Percentiles rank a stretch among this genome's conserved stretches.
These are phyloP conservation scores for Chromoteleia sp. DNA, from an alignment of 2,888 invertebrate genomes.

Conservation along the genomic window DNA sequence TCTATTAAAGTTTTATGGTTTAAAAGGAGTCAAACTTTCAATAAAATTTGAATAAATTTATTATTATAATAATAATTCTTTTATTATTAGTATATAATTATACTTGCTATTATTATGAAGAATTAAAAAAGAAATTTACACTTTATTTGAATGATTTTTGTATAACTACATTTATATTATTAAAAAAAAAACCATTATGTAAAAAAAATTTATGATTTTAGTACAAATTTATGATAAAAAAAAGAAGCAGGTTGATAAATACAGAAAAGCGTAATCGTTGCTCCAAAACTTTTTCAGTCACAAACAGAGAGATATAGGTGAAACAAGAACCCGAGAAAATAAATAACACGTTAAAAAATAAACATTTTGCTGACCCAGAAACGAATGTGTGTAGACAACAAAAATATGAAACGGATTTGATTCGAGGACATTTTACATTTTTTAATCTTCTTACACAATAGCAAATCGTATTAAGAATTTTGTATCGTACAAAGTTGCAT, in stretches of 20 bases:
- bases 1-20: too few relatives aligned
- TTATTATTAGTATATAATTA: too few relatives aligned
- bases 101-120: too few relatives aligned
- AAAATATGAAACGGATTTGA: background rate
- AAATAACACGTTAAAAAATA: slow-evolving; percentile 10
- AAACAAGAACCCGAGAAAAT: slow-evolving; percentile 21
- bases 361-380: slow-evolving; percentile 8
- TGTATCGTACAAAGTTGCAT: background rate
- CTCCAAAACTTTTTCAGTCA: background rate
- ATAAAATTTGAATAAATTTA: too few relatives aligned
- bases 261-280: background rate
- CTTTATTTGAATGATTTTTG: too few relatives aligned
- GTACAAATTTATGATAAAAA: slow-evolving; percentile 6
- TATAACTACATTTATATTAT: too few relatives aligned
- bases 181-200: background rate
- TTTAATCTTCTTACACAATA: slow-evolving; percentile 2
- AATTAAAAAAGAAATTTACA: too few relatives aligned
- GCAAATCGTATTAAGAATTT: slow-evolving; percentile 13
- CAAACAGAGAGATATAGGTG: background rate
- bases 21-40: too few relatives aligned
- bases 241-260: slow-evolving; percentile 9
- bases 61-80: too few relatives aligned
- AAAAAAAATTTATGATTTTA: background rate
- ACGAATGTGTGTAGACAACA: background rate
- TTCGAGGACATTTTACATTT: background rate